Evolutionary conservation across 2,888 invertebrate species (phyloP).

Genomic region (Rhaphigaster nebulosa): DNA sequence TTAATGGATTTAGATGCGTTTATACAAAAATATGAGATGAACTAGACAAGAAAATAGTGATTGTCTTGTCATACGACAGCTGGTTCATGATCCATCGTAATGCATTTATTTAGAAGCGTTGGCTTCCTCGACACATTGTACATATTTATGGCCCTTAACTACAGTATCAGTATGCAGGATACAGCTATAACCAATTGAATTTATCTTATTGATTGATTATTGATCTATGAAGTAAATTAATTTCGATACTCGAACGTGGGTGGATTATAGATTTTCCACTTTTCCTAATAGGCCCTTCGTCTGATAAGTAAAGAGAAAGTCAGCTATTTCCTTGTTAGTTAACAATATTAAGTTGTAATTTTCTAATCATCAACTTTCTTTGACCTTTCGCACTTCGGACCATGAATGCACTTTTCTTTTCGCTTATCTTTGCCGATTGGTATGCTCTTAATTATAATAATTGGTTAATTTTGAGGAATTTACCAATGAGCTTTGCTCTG

Average conservation of each 20-base stretch:
- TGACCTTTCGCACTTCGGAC: neutral
- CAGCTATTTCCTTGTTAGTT: neutral
- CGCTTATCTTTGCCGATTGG: neutral
- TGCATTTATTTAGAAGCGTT: neutral
- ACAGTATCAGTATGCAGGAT: neutral
- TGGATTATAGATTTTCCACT: neutral
- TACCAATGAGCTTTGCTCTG: neutral
- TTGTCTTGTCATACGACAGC: too few relatives aligned
- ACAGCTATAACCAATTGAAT: neutral
- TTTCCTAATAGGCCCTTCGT: neutral
- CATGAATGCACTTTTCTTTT: neutral
- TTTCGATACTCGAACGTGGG: neutral
- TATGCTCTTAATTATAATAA: neutral
- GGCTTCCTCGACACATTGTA: neutral
- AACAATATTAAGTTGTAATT: neutral
- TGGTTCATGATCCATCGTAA: neutral
- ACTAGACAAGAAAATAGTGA: neutral
- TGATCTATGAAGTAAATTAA: neutral
- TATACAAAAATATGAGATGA: too few relatives aligned
- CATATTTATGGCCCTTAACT: neutral
- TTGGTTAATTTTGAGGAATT: neutral
- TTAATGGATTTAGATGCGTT: too few relatives aligned
- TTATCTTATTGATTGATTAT: neutral
- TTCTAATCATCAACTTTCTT: neutral
- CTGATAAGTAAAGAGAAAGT: neutral